Percentiles rank a stretch among this genome's conserved stretches.
phyloP scores from a whole-genome alignment of 2,888 invertebrate genomes.

The Toxonevra muliebris region DNA sequence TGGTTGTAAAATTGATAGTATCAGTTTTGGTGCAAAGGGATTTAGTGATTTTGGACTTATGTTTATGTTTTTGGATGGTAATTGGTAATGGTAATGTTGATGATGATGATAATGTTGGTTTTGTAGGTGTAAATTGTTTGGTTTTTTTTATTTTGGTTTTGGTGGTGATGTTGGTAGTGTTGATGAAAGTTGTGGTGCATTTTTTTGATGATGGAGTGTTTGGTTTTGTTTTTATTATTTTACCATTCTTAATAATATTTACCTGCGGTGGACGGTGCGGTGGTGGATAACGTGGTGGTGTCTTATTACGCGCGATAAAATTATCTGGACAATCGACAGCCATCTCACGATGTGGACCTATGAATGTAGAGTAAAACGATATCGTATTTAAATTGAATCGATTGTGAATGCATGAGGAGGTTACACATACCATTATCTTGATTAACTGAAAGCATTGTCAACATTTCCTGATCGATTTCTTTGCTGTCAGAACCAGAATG shows the following conservation, averaged over 20 bases:
- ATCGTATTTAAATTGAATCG: background rate
- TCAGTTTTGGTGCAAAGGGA: slow-evolving; percentile 8
- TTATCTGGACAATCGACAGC: slow-evolving; percentile 98
- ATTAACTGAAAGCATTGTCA: slow-evolving; percentile 76
- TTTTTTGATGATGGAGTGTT: slow-evolving; percentile 30
- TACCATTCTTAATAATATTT: slow-evolving; percentile 41
- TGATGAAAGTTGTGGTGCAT: slow-evolving; percentile 26
- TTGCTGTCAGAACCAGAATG: slow-evolving; percentile 64
- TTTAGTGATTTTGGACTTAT: slow-evolving; percentile 1
- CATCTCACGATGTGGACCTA: slow-evolving; percentile 95
- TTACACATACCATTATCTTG: slow-evolving; percentile 70
- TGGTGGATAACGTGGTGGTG: slow-evolving; percentile 89
- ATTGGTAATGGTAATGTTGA: slow-evolving; percentile 28
- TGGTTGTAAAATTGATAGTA: slow-evolving; percentile 22
- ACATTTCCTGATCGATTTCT: slow-evolving; percentile 74
- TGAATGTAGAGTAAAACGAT: background rate
- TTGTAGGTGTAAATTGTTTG: slow-evolving; percentile 33
- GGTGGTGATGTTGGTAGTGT: slow-evolving; percentile 30
- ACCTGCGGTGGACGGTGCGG: slow-evolving; percentile 76
- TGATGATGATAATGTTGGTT: slow-evolving; percentile 33
- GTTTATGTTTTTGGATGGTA: slow-evolving; percentile 2
- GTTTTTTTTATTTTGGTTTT: slow-evolving; percentile 37
- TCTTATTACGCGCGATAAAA: slow-evolving; percentile 90
- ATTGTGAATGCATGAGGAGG: background rate
- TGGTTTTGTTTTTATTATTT: slow-evolving; percentile 17